Evolutionary conservation across 1,140 invertebrate genomes (phyloP).

Genomic region (Pachypeltis micranthus): DNA sequence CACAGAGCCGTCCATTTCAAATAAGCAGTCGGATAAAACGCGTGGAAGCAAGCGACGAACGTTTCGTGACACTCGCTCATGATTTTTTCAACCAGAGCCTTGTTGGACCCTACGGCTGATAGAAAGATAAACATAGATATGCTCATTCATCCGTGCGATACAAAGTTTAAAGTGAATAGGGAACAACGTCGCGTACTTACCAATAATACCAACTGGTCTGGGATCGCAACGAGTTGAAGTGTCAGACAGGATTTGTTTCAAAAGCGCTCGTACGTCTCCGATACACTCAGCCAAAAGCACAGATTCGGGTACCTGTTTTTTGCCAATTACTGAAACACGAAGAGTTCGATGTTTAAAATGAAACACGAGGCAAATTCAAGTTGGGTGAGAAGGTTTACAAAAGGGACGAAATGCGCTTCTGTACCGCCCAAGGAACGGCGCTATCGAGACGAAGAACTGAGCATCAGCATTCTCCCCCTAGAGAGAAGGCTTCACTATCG

Average conservation of each 20-base stretch:
- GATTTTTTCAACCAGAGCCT: conserved; percentile 39
- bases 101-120: conserved; percentile 16
- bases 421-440: too few species aligned
- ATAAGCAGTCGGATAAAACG: conserved; percentile 86
- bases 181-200: neutral
- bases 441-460: too few species aligned
- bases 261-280: conserved; percentile 66
- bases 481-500: too few species aligned
- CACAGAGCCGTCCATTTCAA: conserved; percentile 88
- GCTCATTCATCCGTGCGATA: too few species aligned
- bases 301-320: conserved; percentile 47
- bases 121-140: neutral
- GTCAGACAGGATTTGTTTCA: conserved; percentile 75
- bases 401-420: neutral
- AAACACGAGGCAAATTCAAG: conserved; percentile 5
- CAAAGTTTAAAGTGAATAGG: neutral
- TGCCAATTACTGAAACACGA: conserved; percentile 31
- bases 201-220: conserved; percentile 14
- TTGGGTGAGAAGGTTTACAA: neutral
- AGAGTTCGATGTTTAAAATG: neutral
- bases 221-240: conserved; percentile 25
- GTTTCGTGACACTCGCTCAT: conserved; percentile 82
- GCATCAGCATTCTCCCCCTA: too few species aligned
- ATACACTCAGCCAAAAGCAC: conserved; percentile 71
- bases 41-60: conserved; percentile 85